phyloP scores from a whole-genome alignment of 2,888 invertebrate species.

The Cerastis rubricosa region DNA sequence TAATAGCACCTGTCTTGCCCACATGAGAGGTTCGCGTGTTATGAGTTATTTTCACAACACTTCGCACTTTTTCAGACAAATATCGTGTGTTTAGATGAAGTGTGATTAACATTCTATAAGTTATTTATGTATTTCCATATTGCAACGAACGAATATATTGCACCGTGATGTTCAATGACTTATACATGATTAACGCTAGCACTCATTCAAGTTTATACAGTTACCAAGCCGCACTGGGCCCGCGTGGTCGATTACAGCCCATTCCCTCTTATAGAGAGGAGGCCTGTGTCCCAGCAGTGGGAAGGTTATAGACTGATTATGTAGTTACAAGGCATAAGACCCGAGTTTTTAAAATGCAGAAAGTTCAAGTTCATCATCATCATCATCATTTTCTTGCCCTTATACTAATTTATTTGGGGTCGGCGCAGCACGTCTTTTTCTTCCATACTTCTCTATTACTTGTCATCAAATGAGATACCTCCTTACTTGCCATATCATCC shows the following conservation, averaged over 20 bases:
- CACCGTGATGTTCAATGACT: constrained; percentile 23
- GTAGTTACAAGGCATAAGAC: not conserved
- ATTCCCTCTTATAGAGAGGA: not conserved
- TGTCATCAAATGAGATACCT: no score
- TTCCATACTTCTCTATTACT: no score
- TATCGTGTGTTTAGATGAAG: constrained; percentile 19
- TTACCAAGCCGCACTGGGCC: not conserved
- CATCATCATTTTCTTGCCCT: no score
- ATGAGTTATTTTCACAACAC: constrained; percentile 40
- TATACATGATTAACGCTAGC: not conserved
- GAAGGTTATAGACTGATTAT: not conserved
- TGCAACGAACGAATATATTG: constrained; percentile 20
- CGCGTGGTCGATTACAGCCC: not conserved
- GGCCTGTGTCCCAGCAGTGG: not conserved
- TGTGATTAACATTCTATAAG: constrained; percentile 26
- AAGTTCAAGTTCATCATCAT: no score
- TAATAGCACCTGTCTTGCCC: constrained; percentile 6
- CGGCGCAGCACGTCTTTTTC: no score
- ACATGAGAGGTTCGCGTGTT: constrained; percentile 44
- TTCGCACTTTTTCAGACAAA: constrained; percentile 38
- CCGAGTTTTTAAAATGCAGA: not conserved
- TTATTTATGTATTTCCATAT: constrained; percentile 29
- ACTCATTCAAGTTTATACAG: not conserved
- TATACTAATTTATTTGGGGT: no score
- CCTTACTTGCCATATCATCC: no score